These are phyloP conservation scores for Pantherophis vulpinus DNA, from an alignment of 2,797 vertebrate species.

Conservation along the genomic window DNA sequence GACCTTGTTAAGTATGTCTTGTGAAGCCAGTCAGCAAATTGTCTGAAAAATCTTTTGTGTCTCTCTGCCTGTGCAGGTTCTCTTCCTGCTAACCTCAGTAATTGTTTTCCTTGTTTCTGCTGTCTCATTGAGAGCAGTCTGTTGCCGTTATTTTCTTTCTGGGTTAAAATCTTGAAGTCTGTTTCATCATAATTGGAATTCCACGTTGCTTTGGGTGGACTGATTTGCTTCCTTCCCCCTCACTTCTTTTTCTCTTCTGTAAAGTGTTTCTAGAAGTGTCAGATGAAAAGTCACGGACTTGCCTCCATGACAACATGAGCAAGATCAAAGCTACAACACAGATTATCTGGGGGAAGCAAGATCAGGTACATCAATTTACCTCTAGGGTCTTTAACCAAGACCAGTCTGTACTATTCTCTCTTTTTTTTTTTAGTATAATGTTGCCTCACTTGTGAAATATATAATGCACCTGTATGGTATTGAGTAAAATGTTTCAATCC, in stretches of 20 bases:
- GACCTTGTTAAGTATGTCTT: not conserved
- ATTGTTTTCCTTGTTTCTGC: not conserved
- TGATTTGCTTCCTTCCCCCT: conserved; percentile 14
- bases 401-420: not conserved
- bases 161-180: not conserved
- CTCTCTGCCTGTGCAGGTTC: not conserved
- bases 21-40: not conserved
- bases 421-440: not conserved
- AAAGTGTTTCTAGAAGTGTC: conserved; percentile 85
- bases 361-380: conserved; percentile 77
- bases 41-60: not conserved
- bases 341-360: conserved; percentile 95
- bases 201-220: not conserved
- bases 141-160: not conserved
- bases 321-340: conserved; percentile 84
- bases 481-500: not conserved
- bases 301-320: conserved; percentile 83
- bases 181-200: not conserved
- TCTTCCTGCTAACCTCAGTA: not conserved
- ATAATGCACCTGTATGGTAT: not conserved
- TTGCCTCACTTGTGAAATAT: not conserved
- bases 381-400: not conserved
- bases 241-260: conserved; percentile 45
- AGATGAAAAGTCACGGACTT: conserved; percentile 80
- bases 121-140: not conserved